phyloP scores from a whole-genome alignment of 2,888 invertebrate species.

The Ischnura elegans region DNA sequence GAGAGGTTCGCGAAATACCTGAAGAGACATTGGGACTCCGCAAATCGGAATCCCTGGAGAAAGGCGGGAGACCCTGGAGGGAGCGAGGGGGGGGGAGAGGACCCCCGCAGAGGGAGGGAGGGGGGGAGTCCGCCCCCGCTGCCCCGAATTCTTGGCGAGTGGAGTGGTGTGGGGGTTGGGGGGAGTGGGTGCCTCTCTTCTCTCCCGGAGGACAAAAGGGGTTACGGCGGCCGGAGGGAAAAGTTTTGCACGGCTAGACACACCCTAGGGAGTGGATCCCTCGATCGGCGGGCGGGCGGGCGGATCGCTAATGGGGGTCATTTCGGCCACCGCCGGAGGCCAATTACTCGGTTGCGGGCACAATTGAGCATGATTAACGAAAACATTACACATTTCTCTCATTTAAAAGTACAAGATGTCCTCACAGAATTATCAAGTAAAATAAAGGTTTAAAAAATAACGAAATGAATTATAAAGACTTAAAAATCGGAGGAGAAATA shows the following conservation, averaged over 20 bases:
- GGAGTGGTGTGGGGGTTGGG: background rate
- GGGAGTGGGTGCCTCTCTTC: background rate
- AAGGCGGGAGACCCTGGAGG: background rate
- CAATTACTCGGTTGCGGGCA: background rate
- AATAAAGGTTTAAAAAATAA: too few relatives aligned
- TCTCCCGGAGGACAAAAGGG: background rate
- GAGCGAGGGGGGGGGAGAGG: background rate
- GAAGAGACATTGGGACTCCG: background rate
- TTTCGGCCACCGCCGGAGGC: background rate
- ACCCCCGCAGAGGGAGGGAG: too few relatives aligned
- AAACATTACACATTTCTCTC: too few relatives aligned
- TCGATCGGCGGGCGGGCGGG: background rate
- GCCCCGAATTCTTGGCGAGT: background rate
- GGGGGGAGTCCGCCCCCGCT: background rate
- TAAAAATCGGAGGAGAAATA: too few relatives aligned
- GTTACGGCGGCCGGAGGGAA: conserved; percentile 4
- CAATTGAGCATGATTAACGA: too few relatives aligned
- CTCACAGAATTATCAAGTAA: too few relatives aligned
- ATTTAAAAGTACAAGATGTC: too few relatives aligned
- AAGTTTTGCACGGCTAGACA: background rate
- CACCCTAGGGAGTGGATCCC: background rate
- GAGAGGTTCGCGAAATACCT: background rate
- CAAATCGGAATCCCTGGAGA: background rate
- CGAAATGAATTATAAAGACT: too few relatives aligned
- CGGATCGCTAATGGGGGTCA: background rate